Evolutionary conservation across 1,140 invertebrate genomes (phyloP).

Genomic region (Drosophila hydei): DNA sequence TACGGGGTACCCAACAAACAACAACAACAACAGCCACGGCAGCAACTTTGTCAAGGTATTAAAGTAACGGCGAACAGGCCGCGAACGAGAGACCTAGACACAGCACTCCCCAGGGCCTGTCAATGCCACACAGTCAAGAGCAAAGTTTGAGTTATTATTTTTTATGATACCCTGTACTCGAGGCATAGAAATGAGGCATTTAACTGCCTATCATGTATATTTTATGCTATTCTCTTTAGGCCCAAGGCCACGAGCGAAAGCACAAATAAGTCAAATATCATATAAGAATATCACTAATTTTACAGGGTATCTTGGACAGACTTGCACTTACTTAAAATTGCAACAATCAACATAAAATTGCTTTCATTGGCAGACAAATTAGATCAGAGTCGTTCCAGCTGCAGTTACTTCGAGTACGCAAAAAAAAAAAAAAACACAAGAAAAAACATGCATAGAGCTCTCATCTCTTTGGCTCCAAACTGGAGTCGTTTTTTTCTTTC

Average conservation of each 20-base stretch:
- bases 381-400: slow-evolving; percentile 56
- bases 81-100: slow-evolving; percentile 7
- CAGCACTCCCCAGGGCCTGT: slow-evolving; percentile 9
- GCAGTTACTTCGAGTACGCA: slow-evolving; percentile 9
- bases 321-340: slow-evolving; percentile 45
- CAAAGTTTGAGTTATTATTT: slow-evolving; percentile 14
- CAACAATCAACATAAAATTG: slow-evolving; percentile 56
- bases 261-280: not conserved
- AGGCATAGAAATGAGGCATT: slow-evolving; percentile 1
- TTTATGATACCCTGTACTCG: slow-evolving; percentile 11
- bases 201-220: not conserved
- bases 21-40: not conserved
- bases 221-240: no score
- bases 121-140: slow-evolving; percentile 5
- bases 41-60: slow-evolving; percentile 46
- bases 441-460: slow-evolving; percentile 1
- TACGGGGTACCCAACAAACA: not conserved
- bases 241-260: no score
- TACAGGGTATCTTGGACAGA: slow-evolving; percentile 18
- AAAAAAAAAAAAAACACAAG: not conserved
- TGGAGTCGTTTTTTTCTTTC: slow-evolving; percentile 5
- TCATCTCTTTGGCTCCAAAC: slow-evolving; percentile 14
- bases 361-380: slow-evolving; percentile 71
- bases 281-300: not conserved
- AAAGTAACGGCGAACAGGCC: slow-evolving; percentile 22